Conservation (phyloP, 2,113 vertebrate species). For the Pedetes capensis region DNA sequence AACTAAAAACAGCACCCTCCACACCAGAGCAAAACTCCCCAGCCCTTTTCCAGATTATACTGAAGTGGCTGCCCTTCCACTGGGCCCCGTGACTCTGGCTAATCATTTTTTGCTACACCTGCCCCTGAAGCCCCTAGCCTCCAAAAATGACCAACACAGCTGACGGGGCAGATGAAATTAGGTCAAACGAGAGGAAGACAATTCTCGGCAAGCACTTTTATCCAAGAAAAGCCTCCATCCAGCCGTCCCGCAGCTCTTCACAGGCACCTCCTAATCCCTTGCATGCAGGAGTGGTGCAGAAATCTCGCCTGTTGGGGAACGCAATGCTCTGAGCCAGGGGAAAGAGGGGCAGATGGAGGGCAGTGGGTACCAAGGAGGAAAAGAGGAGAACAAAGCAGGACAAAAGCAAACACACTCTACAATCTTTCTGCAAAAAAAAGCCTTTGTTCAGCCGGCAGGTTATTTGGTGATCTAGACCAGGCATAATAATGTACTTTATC, state of each 20-base stretch:
- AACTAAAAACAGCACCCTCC: not conserved
- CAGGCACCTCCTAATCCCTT: conserved; percentile 44
- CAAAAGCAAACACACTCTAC: conserved; percentile 15
- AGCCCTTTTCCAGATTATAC: not conserved
- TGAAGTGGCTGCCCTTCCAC: not conserved
- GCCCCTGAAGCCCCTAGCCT: not conserved
- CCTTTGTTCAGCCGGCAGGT: conserved; percentile 59
- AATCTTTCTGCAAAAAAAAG: not conserved
- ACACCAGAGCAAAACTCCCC: fast-evolving
- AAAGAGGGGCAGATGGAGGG: not conserved
- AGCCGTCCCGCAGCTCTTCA: not conserved
- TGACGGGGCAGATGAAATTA: not conserved
- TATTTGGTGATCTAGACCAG: conserved; percentile 45
- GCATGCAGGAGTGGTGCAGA: not conserved
- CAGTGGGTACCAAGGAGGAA: not conserved
- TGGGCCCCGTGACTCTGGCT: not conserved
- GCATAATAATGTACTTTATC: conserved; percentile 63
- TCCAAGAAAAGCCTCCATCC: conserved; percentile 47
- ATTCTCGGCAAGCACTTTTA: conserved; percentile 60
- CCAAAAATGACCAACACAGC: not conserved
- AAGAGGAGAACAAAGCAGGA: conserved; percentile 6
- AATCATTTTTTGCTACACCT: conserved; percentile 16
- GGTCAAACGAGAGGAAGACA: no score
- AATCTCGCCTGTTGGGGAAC: conserved; percentile 44
- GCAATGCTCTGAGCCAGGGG: not conserved